These are phyloP conservation scores for Tetrao urogallus DNA, from an alignment of 2,113 vertebrate genomes.

Conservation along the genomic window DNA sequence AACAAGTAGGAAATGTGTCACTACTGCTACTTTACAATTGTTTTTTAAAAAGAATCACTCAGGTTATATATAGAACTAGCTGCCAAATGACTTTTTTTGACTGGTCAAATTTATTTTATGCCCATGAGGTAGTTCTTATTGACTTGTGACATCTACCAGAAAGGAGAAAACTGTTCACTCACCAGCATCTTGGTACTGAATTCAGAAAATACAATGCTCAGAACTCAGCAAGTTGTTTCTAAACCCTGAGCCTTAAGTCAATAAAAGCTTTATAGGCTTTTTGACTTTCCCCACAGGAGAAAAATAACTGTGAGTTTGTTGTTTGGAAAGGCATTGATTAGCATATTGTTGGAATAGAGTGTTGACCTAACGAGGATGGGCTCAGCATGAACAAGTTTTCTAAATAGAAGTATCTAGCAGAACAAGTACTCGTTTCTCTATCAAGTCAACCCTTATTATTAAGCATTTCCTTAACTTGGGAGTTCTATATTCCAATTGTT, in stretches of 20 bases:
- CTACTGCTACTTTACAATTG: neutral
- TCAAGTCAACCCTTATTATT: neutral
- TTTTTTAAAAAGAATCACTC: neutral
- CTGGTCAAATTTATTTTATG: neutral
- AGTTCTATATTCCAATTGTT: neutral
- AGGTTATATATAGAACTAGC: neutral
- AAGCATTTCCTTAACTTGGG: neutral
- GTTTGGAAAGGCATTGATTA: slow-evolving; percentile 44
- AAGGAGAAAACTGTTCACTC: neutral
- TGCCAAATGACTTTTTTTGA: neutral
- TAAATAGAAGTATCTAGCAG: neutral
- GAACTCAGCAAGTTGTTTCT: neutral
- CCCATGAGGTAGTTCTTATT: neutral
- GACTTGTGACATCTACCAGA: neutral
- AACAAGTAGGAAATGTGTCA: neutral
- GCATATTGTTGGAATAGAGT: slow-evolving; percentile 40
- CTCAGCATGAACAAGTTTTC: slow-evolving; percentile 22
- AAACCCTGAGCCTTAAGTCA: neutral
- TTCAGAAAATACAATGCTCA: neutral
- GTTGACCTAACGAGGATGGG: slow-evolving; percentile 28
- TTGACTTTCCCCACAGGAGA: neutral
- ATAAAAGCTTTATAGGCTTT: slow-evolving; percentile 41
- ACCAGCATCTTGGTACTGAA: neutral
- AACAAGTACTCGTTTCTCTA: neutral
- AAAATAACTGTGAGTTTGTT: slow-evolving; percentile 26